Evolutionary conservation across 2,888 invertebrate genomes (phyloP), one percentile per base, ranked within the genome.

Genomic region (Nomada goodeniana): DNA sequence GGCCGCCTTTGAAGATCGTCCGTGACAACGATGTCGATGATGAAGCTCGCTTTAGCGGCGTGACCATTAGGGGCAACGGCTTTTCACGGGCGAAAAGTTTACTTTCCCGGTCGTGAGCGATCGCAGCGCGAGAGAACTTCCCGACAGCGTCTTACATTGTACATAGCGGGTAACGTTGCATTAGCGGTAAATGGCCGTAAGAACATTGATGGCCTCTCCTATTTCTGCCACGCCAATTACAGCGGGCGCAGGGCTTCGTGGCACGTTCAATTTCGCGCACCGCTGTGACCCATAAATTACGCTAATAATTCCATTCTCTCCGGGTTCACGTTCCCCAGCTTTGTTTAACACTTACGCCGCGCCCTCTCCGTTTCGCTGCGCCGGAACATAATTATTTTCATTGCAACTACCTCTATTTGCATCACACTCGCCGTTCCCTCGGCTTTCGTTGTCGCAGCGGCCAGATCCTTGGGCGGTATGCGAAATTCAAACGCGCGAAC

Each of bases 51-150:
- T 59, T 55, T 52, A 63, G 65, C 55, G 47, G 50, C 65, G 82
- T 79, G 83, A 82, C 82, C 79, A 82, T 84, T 79, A 82, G 69
- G 63, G 73, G 76, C 57, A 53, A 57, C 76, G 67, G 82, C 82
- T 82, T 84, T 78, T 76, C 83, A 84, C 82, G 23, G 73, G 60
- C 57, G 83, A 84, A 82, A 79, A 82, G 82, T 82, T 82, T 79
- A 82, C 79, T 79, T 79, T 79, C 76, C 73, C 61, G 79, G 70
- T 63, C 83, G 75, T 70, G 76, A 79, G 73, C 72, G 79, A 79
- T 70, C 82, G 42, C 79, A 73, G 61, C 74, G 53, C n/a, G 67
- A n/a, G 53, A 69, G 75, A 84, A 84, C 83, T 84, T 84, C 76
- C 82, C 69, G 82, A 82, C 83, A 78, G 75, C 61, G 57, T 83